A percentile compares a stretch with the other conserved stretches of the same genome.
These are phyloP conservation scores for Amphimallon solstitiale DNA, from an alignment of 2,888 invertebrate genomes.

Conservation along the genomic window DNA sequence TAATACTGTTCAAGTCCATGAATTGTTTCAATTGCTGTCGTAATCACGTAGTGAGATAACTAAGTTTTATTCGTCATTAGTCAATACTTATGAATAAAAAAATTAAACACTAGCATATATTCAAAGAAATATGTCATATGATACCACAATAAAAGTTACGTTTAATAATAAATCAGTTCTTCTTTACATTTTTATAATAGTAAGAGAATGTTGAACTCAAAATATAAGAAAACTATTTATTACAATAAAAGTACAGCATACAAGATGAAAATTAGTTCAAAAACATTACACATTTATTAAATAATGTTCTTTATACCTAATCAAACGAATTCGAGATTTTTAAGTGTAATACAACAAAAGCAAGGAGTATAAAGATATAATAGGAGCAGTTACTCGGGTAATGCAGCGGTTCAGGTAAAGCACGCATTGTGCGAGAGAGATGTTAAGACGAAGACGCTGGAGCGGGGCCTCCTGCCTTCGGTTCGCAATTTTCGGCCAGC, in stretches of 20 bases:
- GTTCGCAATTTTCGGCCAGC: too few species aligned
- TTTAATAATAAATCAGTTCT: neutral
- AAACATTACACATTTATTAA: conserved; percentile 20
- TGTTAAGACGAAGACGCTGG: too few species aligned
- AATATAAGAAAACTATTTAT: conserved; percentile 20
- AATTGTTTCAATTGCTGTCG: neutral
- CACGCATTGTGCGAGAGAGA: too few species aligned
- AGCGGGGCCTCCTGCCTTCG: too few species aligned
- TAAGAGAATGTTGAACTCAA: conserved; percentile 29
- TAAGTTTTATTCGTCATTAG: neutral
- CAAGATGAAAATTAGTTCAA: conserved; percentile 17
- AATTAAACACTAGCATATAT: too few species aligned
- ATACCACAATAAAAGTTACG: neutral
- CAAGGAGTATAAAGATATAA: too few species aligned
- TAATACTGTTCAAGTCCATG: neutral
- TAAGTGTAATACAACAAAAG: conserved; percentile 24
- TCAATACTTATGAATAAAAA: neutral
- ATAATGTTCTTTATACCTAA: conserved; percentile 38
- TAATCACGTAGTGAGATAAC: neutral
- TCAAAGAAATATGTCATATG: neutral
- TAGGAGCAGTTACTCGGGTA: too few species aligned
- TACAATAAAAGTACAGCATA: conserved; percentile 25
- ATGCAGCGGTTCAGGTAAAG: too few species aligned
- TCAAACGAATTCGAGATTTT: conserved; percentile 37
- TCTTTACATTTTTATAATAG: neutral